Conservation (phyloP, 2,797 vertebrate species). For the Champsocephalus gunnari region DNA sequence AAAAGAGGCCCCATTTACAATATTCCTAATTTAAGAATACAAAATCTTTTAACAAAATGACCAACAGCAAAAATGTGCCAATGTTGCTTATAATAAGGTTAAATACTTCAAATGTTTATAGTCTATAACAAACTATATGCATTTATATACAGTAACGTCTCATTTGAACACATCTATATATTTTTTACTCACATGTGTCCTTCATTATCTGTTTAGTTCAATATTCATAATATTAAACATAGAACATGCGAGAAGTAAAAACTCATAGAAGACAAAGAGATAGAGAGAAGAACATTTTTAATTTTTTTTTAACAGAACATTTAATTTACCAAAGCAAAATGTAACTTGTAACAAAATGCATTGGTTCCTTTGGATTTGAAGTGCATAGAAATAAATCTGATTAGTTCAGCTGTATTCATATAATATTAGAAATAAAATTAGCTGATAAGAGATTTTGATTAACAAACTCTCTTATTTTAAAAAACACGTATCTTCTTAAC, state of each 20-base stretch:
- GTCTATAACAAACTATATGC: too few species aligned
- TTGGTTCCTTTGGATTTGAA: slow-evolving; percentile 3
- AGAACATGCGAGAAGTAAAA: background rate
- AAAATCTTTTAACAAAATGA: too few species aligned
- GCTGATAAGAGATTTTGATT: slow-evolving; percentile 5
- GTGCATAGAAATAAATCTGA: slow-evolving; percentile 7
- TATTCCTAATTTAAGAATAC: too few species aligned
- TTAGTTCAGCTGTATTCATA: background rate
- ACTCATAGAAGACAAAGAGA: background rate
- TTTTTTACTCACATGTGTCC: too few species aligned
- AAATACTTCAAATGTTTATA: too few species aligned
- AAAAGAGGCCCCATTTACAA: too few species aligned
- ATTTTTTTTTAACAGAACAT: slow-evolving; percentile 56
- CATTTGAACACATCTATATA: too few species aligned
- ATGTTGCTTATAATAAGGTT: too few species aligned
- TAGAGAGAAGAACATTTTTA: slow-evolving; percentile 27
- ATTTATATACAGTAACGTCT: too few species aligned
- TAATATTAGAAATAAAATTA: slow-evolving; percentile 1
- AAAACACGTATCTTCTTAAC: slow-evolving; percentile 14
- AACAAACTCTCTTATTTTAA: slow-evolving; percentile 16
- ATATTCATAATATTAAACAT: too few species aligned
- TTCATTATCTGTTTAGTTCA: too few species aligned
- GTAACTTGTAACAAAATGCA: background rate
- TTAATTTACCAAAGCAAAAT: slow-evolving; percentile 4
- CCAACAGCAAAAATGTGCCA: too few species aligned